Conservation (phyloP, 2,797 vertebrate genomes). For the Rhyacichthys aspro region DNA sequence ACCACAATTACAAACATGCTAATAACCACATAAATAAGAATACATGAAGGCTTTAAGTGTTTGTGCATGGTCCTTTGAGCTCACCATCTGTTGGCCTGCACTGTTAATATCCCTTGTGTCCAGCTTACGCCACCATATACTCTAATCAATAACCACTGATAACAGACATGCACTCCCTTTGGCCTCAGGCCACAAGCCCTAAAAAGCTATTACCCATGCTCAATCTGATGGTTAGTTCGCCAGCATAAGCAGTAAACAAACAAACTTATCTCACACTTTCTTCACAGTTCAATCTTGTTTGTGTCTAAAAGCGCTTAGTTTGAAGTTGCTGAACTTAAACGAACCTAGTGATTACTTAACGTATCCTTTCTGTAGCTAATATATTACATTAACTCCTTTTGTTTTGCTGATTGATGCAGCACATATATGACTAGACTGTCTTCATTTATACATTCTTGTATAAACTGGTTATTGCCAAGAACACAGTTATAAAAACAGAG, state of each 20-base stretch:
- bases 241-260: constrained; percentile 20
- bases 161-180: constrained; percentile 26
- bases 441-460: too few relatives aligned
- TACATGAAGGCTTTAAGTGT: constrained; percentile 10
- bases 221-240: constrained; percentile 18
- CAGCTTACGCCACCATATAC: constrained; percentile 24
- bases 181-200: constrained; percentile 25
- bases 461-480: too few relatives aligned
- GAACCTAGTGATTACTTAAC: neutral
- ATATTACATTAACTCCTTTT: too few relatives aligned
- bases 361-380: neutral
- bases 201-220: constrained; percentile 24
- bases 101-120: constrained; percentile 20
- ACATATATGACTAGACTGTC: too few relatives aligned
- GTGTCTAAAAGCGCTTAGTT: constrained; percentile 8
- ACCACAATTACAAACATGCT: neutral
- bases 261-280: constrained; percentile 28
- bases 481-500: too few relatives aligned
- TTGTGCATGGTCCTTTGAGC: constrained; percentile 2
- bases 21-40: neutral
- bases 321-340: constrained; percentile 3
- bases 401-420: too few relatives aligned
- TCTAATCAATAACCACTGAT: constrained; percentile 48
- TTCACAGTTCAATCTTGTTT: constrained; percentile 5
- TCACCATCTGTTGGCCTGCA: constrained; percentile 15